Conservation (phyloP, 1,140 invertebrate species). For the Charaxes varanes region DNA sequence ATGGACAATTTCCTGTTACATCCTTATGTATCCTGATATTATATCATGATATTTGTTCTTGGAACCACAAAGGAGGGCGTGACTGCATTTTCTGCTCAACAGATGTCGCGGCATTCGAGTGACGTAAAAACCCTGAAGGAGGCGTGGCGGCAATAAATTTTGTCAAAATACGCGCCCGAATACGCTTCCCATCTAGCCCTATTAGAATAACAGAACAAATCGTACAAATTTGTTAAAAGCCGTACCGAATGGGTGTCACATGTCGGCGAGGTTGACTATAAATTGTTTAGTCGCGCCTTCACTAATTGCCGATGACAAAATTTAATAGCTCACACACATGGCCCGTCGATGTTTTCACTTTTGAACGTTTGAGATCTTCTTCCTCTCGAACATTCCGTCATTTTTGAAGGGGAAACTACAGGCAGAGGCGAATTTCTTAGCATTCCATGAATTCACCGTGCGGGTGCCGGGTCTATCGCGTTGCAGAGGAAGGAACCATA, state of each 20-base stretch:
- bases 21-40: too few species aligned
- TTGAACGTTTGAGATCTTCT: too few species aligned
- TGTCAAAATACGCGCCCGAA: constrained; percentile 69
- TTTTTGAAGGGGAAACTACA: too few species aligned
- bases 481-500: too few species aligned
- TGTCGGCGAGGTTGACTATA: constrained; percentile 48
- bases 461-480: too few species aligned
- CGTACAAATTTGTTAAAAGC: constrained; percentile 70
- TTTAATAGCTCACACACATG: constrained; percentile 56
- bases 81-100: constrained; percentile 48
- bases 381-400: too few species aligned
- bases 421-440: too few species aligned
- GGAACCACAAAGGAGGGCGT: too few species aligned
- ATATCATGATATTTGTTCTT: too few species aligned
- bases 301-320: constrained; percentile 70
- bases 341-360: too few species aligned
- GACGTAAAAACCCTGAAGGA: constrained; percentile 47
- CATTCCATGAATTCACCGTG: too few species aligned
- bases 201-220: constrained; percentile 74
- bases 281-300: constrained; percentile 60
- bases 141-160: constrained; percentile 74
- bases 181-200: constrained; percentile 65
- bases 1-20: too few species aligned
- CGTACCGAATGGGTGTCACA: constrained; percentile 65
- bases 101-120: constrained; percentile 61